Percentiles rank a stretch among this genome's conserved stretches.
phyloP scores from a whole-genome alignment of 2,888 invertebrate species.

The Orthosia incerta region DNA sequence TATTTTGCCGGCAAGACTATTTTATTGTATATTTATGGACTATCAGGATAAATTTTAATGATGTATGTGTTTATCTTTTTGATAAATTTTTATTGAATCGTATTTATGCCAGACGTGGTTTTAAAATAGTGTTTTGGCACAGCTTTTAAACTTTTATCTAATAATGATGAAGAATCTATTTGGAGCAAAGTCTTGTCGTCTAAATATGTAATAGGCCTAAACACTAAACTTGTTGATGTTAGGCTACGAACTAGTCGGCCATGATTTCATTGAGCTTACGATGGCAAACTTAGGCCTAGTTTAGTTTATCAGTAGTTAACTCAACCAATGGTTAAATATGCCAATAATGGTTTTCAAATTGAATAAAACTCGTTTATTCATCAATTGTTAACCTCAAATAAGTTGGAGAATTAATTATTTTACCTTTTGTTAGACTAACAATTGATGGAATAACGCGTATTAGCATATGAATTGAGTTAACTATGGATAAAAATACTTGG shows the following conservation, averaged over 20 bases:
- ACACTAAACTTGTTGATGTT: constrained; percentile 55
- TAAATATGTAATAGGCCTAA: constrained; percentile 64
- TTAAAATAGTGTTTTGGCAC: constrained; percentile 32
- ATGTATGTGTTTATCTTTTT: constrained; percentile 18
- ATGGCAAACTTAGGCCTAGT: constrained; percentile 12
- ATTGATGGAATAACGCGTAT: too few relatives aligned
- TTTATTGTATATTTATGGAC: constrained; percentile 25
- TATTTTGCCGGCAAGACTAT: constrained; percentile 66
- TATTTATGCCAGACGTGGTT: constrained; percentile 52
- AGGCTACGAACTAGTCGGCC: constrained; percentile 45
- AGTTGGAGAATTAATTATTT: too few relatives aligned
- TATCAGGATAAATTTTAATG: constrained; percentile 12
- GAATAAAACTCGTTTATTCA: too few relatives aligned
- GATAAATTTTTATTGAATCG: constrained; percentile 34
- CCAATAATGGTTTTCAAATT: too few relatives aligned
- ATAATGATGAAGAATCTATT: constrained; percentile 33
- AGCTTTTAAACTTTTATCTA: constrained; percentile 17
- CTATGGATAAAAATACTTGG: too few relatives aligned
- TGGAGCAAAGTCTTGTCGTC: constrained; percentile 63
- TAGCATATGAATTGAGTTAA: too few relatives aligned
- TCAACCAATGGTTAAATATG: too few relatives aligned
- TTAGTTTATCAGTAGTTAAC: too few relatives aligned
- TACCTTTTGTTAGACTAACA: too few relatives aligned
- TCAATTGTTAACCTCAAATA: too few relatives aligned
- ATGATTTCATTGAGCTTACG: constrained; percentile 48